phyloP scores from a whole-genome alignment of 2,113 vertebrate species.

The Paramisgurnus dabryanus region DNA sequence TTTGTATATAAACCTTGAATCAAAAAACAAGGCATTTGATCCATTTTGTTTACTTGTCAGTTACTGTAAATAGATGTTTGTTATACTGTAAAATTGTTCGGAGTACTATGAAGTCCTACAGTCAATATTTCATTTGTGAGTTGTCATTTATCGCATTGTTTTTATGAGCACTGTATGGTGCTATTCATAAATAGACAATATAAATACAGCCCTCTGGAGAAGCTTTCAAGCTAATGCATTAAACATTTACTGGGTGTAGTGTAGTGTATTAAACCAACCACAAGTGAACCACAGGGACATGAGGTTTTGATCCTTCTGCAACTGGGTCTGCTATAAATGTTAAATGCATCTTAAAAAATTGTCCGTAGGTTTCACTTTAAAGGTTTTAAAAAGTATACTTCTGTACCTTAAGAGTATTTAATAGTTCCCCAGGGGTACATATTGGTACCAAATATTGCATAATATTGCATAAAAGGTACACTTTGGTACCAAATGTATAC shows the following conservation, averaged over 20 bases:
- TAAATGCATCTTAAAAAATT: neutral
- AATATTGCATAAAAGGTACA: no score
- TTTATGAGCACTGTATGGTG: neutral
- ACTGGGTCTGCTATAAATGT: constrained; percentile 11
- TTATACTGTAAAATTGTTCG: neutral
- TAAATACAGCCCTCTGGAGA: constrained; percentile 34
- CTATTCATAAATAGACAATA: neutral
- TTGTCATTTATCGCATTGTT: neutral
- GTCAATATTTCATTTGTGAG: neutral
- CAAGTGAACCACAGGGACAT: constrained; percentile 23
- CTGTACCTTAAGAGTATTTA: no score
- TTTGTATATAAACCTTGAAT: constrained; percentile 5
- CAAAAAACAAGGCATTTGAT: constrained; percentile 4
- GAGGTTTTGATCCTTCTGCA: neutral
- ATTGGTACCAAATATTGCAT: no score
- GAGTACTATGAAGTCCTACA: neutral
- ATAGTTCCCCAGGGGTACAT: no score
- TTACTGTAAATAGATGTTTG: neutral
- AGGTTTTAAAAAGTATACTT: no score
- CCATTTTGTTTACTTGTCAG: constrained; percentile 1
- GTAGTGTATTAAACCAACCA: constrained; percentile 38
- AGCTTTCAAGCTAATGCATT: constrained; percentile 33
- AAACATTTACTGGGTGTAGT: constrained; percentile 44
- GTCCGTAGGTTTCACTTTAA: no score
- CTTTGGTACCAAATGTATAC: no score